A percentile compares a stretch with the other conserved stretches of the same genome.
These are phyloP conservation scores for Nestor notabilis DNA, from an alignment of 2,113 vertebrate species.

Conservation along the genomic window DNA sequence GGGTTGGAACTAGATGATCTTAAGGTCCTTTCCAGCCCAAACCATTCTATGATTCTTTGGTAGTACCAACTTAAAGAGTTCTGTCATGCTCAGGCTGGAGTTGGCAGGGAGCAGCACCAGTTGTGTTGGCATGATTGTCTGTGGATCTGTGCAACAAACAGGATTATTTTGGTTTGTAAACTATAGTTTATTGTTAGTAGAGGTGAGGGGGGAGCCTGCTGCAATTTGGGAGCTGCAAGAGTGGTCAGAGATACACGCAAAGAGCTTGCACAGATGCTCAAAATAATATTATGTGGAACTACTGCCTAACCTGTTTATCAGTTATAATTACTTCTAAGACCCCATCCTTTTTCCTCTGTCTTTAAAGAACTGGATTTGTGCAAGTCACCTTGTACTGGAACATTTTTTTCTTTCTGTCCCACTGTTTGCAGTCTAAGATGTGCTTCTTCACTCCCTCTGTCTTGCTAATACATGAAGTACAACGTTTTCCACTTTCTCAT, in stretches of 20 bases:
- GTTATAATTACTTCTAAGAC: not conserved
- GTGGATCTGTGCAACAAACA: not conserved
- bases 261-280: not conserved
- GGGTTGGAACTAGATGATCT: not conserved
- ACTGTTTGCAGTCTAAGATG: not conserved
- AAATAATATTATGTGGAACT: not conserved
- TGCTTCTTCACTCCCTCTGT: not conserved
- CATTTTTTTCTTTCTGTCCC: not conserved
- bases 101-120: not conserved
- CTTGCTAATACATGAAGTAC: not conserved
- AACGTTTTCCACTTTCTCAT: not conserved
- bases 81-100: accelerated
- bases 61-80: not conserved
- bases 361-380: not conserved
- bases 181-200: not conserved
- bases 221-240: not conserved
- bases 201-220: not conserved
- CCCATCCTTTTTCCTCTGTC: not conserved
- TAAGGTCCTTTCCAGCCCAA: not conserved
- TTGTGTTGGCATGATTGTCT: not conserved
- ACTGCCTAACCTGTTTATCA: not conserved
- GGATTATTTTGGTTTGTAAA: not conserved
- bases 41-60: not conserved
- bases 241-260: not conserved
- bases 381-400: not conserved